Evolutionary conservation across 2,797 vertebrate species (phyloP).

Genomic region (Linurgus olivaceus): DNA sequence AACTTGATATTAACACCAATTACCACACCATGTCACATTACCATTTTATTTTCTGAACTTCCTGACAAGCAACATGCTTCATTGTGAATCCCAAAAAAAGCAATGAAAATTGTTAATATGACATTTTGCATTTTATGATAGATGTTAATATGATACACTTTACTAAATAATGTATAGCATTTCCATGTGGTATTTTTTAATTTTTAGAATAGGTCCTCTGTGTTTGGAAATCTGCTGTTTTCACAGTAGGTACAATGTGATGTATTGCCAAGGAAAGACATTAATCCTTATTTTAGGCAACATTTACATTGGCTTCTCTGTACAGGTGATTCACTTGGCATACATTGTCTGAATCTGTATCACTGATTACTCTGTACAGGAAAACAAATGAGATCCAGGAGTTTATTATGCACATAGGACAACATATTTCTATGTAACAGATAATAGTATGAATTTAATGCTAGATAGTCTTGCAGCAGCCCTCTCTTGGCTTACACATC

Average conservation of each 20-base stretch:
- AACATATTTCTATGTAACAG: background rate
- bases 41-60: background rate
- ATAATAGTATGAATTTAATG: background rate
- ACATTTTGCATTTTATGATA: background rate
- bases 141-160: background rate
- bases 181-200: background rate
- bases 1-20: background rate
- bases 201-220: background rate
- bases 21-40: background rate
- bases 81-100: background rate
- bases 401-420: background rate
- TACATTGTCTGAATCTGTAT: background rate
- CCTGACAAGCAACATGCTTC: background rate
- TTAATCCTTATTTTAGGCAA: background rate
- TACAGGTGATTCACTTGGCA: background rate
- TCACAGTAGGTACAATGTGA: background rate
- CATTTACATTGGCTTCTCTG: background rate
- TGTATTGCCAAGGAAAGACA: background rate
- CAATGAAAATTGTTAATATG: background rate
- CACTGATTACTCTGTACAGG: background rate
- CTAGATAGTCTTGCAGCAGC: background rate
- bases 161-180: background rate
- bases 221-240: background rate
- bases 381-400: background rate
- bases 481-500: background rate